Evolutionary conservation across 1,140 invertebrate species (phyloP).

Genomic region (Heliconius himera): DNA sequence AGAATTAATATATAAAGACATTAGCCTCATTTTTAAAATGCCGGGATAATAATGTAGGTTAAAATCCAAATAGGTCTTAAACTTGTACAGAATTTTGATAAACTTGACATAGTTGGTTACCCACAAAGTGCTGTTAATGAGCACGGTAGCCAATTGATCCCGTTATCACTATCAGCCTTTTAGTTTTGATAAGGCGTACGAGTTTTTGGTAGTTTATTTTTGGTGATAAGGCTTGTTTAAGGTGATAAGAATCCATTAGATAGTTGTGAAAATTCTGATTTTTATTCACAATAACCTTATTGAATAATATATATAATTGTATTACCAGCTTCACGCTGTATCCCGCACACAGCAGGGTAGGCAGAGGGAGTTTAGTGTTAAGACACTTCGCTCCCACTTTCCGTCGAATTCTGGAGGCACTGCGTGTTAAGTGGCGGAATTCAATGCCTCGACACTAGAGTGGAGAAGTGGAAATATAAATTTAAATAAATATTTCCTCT

Average conservation of each 20-base stretch:
- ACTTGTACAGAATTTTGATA: slow-evolving; percentile 24
- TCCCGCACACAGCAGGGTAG: too few relatives aligned
- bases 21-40: background rate
- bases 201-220: slow-evolving; percentile 30
- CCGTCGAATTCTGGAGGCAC: too few relatives aligned
- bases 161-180: slow-evolving; percentile 35
- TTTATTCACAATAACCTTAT: background rate
- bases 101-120: slow-evolving; percentile 41
- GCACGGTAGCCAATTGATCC: slow-evolving; percentile 37
- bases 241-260: background rate
- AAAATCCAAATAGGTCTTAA: background rate
- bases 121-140: slow-evolving; percentile 36
- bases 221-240: slow-evolving; percentile 19
- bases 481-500: too few relatives aligned
- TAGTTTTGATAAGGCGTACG: slow-evolving; percentile 38
- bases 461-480: too few relatives aligned
- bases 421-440: too few relatives aligned
- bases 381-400: too few relatives aligned
- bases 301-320: too few relatives aligned
- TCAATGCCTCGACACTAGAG: too few relatives aligned
- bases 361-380: too few relatives aligned
- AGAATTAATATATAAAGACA: background rate
- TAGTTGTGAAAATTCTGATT: background rate
- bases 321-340: too few relatives aligned
- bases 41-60: too few relatives aligned